Evolutionary conservation across 2,797 vertebrate species (phyloP), one percentile per base, ranked within the genome.

Genomic region (Schizopygopsis pylzovi): DNA sequence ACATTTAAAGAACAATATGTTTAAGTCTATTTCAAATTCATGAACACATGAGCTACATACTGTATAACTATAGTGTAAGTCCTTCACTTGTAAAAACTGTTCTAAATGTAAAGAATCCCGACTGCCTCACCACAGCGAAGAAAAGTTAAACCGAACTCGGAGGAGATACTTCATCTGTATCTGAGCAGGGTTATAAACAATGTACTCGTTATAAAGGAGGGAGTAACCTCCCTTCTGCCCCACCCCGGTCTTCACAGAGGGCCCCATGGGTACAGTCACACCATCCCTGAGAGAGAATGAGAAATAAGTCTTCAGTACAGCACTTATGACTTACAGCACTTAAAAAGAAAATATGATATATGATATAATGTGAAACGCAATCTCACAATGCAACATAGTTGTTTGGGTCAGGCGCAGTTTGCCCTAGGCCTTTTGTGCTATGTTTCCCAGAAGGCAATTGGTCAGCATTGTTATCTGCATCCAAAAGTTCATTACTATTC

Each of bases 181-280:
- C 93, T 98, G 97, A 1, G 93, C 91, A 0, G 96, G 94, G 82
- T 94, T 93, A 86, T 98, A 98, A 49, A 98, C 95, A 0, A 98
- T 92, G 86, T 94, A 98, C 91, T 98, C 97, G 5, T 98, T 98
- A 92, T 98, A 98, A 75, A 98, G 96, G 15, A 98, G 96, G 1
- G 96, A 95, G 89, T 97, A 98, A n/a, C 93, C 92, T 1, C 85
- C 90, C 0, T 77, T 82, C 71, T 92, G 94, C 2, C 87, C 89
- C 75, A 95, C 77, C 1, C 93, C 93, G 0, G 95, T 97, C 86
- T 93, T 93, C 82, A 89, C 78, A 0, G 91, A 91, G 0, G 97
- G 97, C 0, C 97, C 97, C 93, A 98, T 89, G 0, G 97, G 97
- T 33, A 98, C 95, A 0, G 88, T 91, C 49, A 90, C 88, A 0